A percentile compares a stretch with the other conserved stretches of the same genome.
phyloP scores from a whole-genome alignment of 1,140 invertebrate species.

The Harpegnathos saltator region DNA sequence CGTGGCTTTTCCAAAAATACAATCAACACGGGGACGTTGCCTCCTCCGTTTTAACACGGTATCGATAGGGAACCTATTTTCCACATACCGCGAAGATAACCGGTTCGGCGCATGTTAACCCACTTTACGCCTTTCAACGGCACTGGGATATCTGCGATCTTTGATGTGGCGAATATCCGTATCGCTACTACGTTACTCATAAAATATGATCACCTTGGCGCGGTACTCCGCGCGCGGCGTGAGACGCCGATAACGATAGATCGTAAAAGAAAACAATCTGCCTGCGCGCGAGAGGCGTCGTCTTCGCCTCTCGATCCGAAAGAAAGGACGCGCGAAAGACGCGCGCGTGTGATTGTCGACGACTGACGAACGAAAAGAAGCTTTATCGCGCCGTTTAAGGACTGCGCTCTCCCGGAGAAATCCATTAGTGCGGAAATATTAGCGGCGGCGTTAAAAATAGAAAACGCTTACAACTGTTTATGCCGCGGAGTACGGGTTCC shows the following conservation, averaged over 20 bases:
- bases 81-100: not conserved
- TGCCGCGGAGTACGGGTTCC: constrained; percentile 25
- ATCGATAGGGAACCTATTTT: constrained; percentile 24
- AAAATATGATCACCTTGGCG: not conserved
- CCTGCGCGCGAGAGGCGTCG: too few relatives aligned
- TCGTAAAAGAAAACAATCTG: not conserved
- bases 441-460: constrained; percentile 32
- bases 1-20: not conserved
- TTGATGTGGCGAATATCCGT: constrained; percentile 4
- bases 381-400: constrained; percentile 36
- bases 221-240: not conserved
- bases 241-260: not conserved
- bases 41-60: not conserved
- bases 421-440: constrained; percentile 49
- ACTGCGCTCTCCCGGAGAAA: constrained; percentile 9
- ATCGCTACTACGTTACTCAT: not conserved
- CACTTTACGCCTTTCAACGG: not conserved
- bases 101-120: constrained; percentile 15
- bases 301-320: not conserved
- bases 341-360: not conserved
- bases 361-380: constrained; percentile 7
- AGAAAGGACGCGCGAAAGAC: not conserved
- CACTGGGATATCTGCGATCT: constrained; percentile 5
- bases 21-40: not conserved
- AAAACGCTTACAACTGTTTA: constrained; percentile 46